A percentile compares a stretch with the other conserved stretches of the same genome.
Evolutionary conservation across 2,113 vertebrate genomes (phyloP).

Genomic region (Malaclemys terrapin): DNA sequence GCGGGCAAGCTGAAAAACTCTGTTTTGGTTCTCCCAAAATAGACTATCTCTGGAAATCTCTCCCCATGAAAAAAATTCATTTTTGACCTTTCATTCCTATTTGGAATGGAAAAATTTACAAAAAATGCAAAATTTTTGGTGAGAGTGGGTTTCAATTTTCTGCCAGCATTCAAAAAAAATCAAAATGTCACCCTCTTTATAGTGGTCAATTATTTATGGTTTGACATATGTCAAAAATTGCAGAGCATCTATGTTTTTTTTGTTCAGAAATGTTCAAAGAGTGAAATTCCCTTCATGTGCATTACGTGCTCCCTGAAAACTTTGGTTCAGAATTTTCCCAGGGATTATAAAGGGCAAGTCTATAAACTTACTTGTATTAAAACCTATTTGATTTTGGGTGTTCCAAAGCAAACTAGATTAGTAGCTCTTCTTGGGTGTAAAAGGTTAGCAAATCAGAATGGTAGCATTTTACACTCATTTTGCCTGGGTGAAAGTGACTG

Average conservation of each 20-base stretch:
- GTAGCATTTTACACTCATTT: background rate
- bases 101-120: background rate
- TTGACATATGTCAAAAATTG: background rate
- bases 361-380: background rate
- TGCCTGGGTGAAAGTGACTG: background rate
- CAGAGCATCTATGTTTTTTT: background rate
- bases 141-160: background rate
- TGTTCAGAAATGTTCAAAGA: background rate
- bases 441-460: background rate
- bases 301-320: background rate
- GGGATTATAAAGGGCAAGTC: background rate
- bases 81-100: background rate
- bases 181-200: background rate
- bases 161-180: background rate
- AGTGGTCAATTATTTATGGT: background rate
- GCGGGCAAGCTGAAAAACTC: background rate
- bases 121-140: too few relatives aligned
- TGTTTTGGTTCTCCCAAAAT: background rate
- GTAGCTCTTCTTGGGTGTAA: too few relatives aligned
- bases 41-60: background rate
- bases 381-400: background rate
- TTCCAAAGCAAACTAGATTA: background rate
- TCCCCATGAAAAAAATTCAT: background rate
- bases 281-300: background rate
- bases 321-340: background rate